Percentiles rank a stretch among this genome's conserved stretches.
These are phyloP conservation scores for Sturmia bella DNA, from an alignment of 2,888 invertebrate species.

Conservation along the genomic window DNA sequence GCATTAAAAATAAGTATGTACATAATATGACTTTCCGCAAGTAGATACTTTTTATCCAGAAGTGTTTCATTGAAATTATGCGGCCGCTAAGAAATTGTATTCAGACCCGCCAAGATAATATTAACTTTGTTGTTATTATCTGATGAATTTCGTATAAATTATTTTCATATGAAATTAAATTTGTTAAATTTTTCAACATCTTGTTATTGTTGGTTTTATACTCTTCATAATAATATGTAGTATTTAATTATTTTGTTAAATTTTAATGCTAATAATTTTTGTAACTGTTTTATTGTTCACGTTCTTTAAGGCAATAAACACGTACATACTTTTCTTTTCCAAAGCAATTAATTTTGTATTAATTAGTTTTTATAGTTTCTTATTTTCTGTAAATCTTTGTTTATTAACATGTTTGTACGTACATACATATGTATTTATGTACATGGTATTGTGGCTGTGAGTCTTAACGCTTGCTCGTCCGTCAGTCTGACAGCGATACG, in stretches of 20 bases:
- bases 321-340: conserved; percentile 40
- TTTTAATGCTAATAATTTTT: conserved; percentile 35
- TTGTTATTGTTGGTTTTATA: conserved; percentile 31
- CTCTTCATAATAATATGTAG: conserved; percentile 7
- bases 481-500: conserved; percentile 9
- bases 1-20: no score
- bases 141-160: conserved; percentile 6
- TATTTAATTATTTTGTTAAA: conserved; percentile 35
- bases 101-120: not conserved
- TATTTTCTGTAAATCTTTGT: conserved; percentile 9
- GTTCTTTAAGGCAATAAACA: conserved; percentile 47
- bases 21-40: no score
- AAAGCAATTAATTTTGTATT: conserved; percentile 64
- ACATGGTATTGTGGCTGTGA: not conserved
- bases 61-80: conserved; percentile 12
- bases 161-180: conserved; percentile 29
- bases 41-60: not conserved
- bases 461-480: conserved; percentile 1
- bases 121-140: not conserved
- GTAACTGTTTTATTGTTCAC: conserved; percentile 38
- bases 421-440: not conserved
- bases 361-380: conserved; percentile 47
- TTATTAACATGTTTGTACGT: not conserved
- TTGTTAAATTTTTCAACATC: conserved; percentile 22
- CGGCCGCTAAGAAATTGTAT: conserved; percentile 28